phyloP scores from a whole-genome alignment of 2,797 vertebrate genomes.

The Uromys caudimaculatus region DNA sequence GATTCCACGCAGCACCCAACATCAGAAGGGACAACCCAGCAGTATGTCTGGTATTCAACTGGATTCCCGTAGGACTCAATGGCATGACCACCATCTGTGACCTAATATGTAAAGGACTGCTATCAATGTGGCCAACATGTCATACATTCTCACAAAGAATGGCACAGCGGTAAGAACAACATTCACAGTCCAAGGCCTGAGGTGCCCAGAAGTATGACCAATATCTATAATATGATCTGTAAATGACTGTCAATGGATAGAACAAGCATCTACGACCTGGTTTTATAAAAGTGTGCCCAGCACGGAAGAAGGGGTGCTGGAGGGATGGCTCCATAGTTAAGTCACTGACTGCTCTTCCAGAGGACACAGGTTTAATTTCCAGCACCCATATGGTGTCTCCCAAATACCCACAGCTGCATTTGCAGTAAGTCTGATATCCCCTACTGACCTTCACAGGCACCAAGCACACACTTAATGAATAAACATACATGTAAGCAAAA shows the following conservation, averaged over 20 bases:
- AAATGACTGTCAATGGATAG: neutral
- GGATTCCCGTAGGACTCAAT: neutral
- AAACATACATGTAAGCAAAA: neutral
- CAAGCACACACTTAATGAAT: neutral
- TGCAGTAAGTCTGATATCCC: neutral
- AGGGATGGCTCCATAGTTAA: neutral
- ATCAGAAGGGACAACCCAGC: neutral
- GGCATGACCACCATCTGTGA: neutral
- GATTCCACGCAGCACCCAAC: neutral
- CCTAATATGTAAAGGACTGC: neutral
- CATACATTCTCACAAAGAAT: neutral
- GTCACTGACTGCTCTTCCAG: neutral
- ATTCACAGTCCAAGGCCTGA: neutral
- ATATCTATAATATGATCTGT: neutral
- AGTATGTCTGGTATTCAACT: neutral
- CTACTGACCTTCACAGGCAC: neutral
- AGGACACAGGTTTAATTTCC: neutral
- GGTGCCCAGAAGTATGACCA: neutral
- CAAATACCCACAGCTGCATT: neutral
- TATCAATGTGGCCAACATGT: neutral
- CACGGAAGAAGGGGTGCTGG: neutral
- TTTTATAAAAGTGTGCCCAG: neutral
- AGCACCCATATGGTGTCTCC: neutral
- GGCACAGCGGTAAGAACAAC: neutral
- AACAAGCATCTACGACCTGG: neutral